Evolutionary conservation across 1,140 invertebrate genomes (phyloP), one percentile per base, ranked within the genome.

Genomic region (Drosophila jambulina): DNA sequence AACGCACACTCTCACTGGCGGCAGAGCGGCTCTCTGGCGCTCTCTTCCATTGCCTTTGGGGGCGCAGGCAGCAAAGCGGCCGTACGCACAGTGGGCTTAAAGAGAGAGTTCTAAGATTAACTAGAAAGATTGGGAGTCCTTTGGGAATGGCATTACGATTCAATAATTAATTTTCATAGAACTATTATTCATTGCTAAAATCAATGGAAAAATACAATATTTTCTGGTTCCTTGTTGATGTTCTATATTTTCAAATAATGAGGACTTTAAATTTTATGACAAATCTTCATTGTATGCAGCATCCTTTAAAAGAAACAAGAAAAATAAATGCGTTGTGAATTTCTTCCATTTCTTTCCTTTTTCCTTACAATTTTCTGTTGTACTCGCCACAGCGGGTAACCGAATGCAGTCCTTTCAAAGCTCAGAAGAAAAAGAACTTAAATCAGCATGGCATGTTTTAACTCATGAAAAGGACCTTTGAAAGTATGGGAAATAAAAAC

Each of bases 41-140:
- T 67, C 68, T 59, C 23, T 60, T 60, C 38, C 27, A 27, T 36
- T 65, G 62, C 62, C 62, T 65, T 64, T 43, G 27, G 53, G 27
- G 32, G 9, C 8, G 21, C 51, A 54, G 32, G 53, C 53, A 56
- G 34, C 53, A 56, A 38, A 54, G 15, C 53, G 61, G 27, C 42
- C 32, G 32, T n/a, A 49, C 9, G 36, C 29, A 75, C 70, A 49
- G 49, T 75, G 58, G 42, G 59, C 3, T 3, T 4, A 15, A 40
- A 7, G 4, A 12, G 51, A 15, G 4, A 36, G 19, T 34, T 23
- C 6, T 17, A 12, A 6, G 17, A n/a, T 27, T 12, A n/a, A 27
- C 25, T 29, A 5, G 21, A 1, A 25, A 25, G 15, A 0, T 10
- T 5, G 29, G 0, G 15, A 54, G 29, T 54, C 29, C 19, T 54